phyloP scores from a whole-genome alignment of 2,888 invertebrate species.

The Synergus itoensis region DNA sequence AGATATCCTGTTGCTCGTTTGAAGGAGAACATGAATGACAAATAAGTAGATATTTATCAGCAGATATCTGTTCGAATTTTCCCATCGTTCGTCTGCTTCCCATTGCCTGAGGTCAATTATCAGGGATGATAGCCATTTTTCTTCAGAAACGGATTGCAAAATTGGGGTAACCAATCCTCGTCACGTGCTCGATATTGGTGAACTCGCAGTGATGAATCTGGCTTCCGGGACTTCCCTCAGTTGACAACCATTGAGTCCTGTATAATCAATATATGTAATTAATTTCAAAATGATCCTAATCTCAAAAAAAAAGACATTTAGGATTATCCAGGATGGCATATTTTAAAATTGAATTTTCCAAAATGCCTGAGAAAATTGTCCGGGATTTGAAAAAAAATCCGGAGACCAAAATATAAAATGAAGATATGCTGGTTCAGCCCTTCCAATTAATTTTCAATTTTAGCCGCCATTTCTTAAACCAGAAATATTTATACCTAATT shows the following conservation, averaged over 20 bases:
- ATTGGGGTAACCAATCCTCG: conserved; percentile 84
- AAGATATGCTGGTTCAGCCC: too few relatives aligned
- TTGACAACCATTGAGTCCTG: conserved; percentile 91
- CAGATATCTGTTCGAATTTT: neutral
- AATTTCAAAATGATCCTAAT: too few relatives aligned
- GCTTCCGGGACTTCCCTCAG: conserved; percentile 90
- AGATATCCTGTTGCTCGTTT: conserved; percentile 12
- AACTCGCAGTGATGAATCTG: conserved; percentile 91
- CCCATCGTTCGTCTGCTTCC: neutral
- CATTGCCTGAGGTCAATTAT: neutral
- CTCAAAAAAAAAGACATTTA: too few relatives aligned
- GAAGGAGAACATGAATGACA: neutral
- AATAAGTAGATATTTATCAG: neutral
- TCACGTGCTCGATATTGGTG: conserved; percentile 88
- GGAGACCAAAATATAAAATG: too few relatives aligned
- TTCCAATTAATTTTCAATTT: neutral
- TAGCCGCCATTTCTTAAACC: neutral
- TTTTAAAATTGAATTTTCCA: too few relatives aligned
- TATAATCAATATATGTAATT: conserved; percentile 47
- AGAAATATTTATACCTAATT: neutral
- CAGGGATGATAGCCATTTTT: neutral
- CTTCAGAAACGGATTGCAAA: conserved; percentile 90
- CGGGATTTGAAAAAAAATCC: too few relatives aligned
- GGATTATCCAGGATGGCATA: too few relatives aligned
- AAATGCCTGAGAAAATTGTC: too few relatives aligned